Conservation (phyloP, 2,113 vertebrate species). For the Azemiops feae region DNA sequence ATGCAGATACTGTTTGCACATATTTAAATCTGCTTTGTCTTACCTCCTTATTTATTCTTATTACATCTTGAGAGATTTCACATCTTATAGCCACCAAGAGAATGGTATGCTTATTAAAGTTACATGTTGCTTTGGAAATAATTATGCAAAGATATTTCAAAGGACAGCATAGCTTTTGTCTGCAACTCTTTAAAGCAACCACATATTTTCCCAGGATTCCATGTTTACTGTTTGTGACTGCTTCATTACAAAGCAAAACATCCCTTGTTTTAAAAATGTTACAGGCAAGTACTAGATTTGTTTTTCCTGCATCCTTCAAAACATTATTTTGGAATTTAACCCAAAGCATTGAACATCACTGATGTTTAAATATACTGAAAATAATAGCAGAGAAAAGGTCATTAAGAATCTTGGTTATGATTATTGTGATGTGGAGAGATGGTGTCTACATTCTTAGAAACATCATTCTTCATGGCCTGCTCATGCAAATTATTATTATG, state of each 20-base stretch:
- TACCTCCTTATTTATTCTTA: background rate
- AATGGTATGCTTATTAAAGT: background rate
- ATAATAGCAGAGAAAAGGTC: rapidly evolving
- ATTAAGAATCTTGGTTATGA: background rate
- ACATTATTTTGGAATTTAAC: background rate
- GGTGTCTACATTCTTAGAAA: background rate
- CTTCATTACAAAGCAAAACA: background rate
- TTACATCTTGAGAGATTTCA: background rate
- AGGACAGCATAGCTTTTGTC: background rate
- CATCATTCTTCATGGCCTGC: background rate
- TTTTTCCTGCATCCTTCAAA: background rate
- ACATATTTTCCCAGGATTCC: background rate
- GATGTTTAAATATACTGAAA: background rate
- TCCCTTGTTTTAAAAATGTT: background rate
- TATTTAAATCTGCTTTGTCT: background rate
- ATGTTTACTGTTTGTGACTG: background rate
- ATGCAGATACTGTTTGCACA: background rate
- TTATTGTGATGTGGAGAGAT: background rate
- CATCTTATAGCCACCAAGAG: background rate
- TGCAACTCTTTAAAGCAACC: background rate
- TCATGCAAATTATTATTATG: background rate
- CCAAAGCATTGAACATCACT: background rate
- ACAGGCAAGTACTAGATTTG: background rate
- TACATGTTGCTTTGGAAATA: background rate
- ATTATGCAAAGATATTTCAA: background rate